Evolutionary conservation across 2,888 invertebrate genomes (phyloP).

Genomic region (Dioctria linearis): DNA sequence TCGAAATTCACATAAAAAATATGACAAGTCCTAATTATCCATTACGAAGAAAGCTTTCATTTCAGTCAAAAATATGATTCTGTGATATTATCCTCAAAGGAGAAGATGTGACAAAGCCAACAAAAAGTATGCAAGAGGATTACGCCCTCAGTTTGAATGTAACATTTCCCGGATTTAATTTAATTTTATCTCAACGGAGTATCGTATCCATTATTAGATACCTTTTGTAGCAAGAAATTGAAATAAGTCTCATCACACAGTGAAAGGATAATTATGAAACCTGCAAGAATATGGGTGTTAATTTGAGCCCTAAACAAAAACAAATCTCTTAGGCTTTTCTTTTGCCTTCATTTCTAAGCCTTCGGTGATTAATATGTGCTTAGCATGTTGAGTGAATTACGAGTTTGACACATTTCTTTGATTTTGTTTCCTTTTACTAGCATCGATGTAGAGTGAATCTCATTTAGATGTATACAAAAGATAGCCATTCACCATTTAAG

Average conservation of each 20-base stretch:
- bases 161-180: constrained; percentile 57
- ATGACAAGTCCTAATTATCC: constrained; percentile 53
- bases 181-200: constrained; percentile 56
- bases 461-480: constrained; percentile 48
- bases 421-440: constrained; percentile 30
- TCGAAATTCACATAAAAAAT: constrained; percentile 48
- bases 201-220: constrained; percentile 52
- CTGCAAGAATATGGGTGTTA: constrained; percentile 47
- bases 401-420: constrained; percentile 51
- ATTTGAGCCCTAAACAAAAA: constrained; percentile 33
- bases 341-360: background rate
- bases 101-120: constrained; percentile 50
- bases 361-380: constrained; percentile 51
- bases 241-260: background rate
- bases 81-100: constrained; percentile 42
- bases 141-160: constrained; percentile 51
- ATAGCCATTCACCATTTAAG: constrained; percentile 38
- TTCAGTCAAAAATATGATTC: constrained; percentile 41
- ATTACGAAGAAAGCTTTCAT: constrained; percentile 33
- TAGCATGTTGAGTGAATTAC: constrained; percentile 53
- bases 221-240: constrained; percentile 38
- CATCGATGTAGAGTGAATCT: constrained; percentile 21
- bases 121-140: constrained; percentile 42
- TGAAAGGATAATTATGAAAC: constrained; percentile 46
- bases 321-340: constrained; percentile 2